Percentiles rank a stretch among this genome's conserved stretches.
Evolutionary conservation across 1,140 invertebrate species (phyloP).

Genomic region (Tachypleus tridentatus): DNA sequence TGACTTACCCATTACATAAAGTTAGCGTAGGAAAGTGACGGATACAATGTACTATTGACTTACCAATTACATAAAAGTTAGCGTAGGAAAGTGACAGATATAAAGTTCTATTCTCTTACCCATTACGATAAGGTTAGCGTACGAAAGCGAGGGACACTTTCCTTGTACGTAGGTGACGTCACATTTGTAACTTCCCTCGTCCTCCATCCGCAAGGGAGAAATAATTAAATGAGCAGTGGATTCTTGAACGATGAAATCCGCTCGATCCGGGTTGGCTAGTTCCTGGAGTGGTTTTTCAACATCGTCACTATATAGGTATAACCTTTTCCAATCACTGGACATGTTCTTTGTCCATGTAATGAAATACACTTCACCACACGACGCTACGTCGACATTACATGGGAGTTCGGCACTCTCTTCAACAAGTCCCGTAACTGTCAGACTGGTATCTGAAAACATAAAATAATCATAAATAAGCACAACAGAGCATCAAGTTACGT

Average conservation of each 20-base stretch:
- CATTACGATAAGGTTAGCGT: constrained; percentile 20
- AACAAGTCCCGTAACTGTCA: constrained; percentile 18
- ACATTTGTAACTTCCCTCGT: constrained; percentile 70
- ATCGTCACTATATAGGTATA: constrained; percentile 25
- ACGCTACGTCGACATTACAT: constrained; percentile 22
- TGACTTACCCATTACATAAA: too few relatives aligned
- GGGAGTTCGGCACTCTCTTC: constrained; percentile 21
- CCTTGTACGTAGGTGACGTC: constrained; percentile 69
- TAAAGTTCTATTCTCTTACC: constrained; percentile 11
- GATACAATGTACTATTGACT: too few relatives aligned
- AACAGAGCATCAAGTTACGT: too few relatives aligned
- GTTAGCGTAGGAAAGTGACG: too few relatives aligned
- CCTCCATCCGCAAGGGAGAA: constrained; percentile 47
- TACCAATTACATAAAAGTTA: too few relatives aligned
- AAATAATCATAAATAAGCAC: too few relatives aligned
- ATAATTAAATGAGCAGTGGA: constrained; percentile 17
- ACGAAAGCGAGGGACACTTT: constrained; percentile 23
- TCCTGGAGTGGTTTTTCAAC: constrained; percentile 24
- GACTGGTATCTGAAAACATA: too few relatives aligned
- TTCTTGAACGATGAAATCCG: constrained; percentile 15
- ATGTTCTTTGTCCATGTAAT: constrained; percentile 27
- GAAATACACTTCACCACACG: constrained; percentile 27
- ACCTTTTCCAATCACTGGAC: constrained; percentile 23
- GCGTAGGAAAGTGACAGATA: too few relatives aligned
- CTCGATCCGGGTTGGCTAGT: constrained; percentile 20